phyloP scores from a whole-genome alignment of 2,888 invertebrate genomes.

The Lasioglossum lativentre region DNA sequence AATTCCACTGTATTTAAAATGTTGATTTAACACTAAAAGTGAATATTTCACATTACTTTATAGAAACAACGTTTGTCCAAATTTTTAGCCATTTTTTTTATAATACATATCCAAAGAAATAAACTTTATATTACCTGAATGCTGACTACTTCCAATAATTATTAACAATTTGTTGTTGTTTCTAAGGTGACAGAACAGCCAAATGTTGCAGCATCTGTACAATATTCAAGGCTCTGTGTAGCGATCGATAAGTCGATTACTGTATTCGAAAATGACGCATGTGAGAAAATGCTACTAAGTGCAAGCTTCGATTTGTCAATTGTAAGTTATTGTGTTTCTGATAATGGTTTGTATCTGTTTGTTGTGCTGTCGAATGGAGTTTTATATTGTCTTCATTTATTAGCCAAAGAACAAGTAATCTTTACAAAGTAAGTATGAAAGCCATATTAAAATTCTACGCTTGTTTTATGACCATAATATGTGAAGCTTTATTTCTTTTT shows the following conservation, averaged over 20 bases:
- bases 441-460: not conserved
- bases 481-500: constrained; percentile 30
- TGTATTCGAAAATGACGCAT: constrained; percentile 79
- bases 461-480: not conserved
- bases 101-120: not conserved
- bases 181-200: constrained; percentile 53
- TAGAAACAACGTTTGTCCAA: not conserved
- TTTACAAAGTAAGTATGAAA: constrained; percentile 75
- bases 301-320: constrained; percentile 77
- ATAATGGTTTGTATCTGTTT: constrained; percentile 75
- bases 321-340: constrained; percentile 76
- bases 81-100: not conserved
- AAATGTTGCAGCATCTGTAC: constrained; percentile 70
- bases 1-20: not conserved
- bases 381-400: constrained; percentile 78
- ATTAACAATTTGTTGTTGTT: constrained; percentile 6
- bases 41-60: too few species aligned
- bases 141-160: not conserved
- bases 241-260: constrained; percentile 80
- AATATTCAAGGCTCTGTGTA: constrained; percentile 76
- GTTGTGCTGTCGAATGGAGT: constrained; percentile 73
- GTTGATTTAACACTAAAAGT: not conserved
- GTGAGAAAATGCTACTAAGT: constrained; percentile 74
- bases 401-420: constrained; percentile 63
- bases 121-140: not conserved